Base-by-base conservation (phyloP, 2,797 vertebrate species). In the Lindbergichthys nudifrons region DNA sequence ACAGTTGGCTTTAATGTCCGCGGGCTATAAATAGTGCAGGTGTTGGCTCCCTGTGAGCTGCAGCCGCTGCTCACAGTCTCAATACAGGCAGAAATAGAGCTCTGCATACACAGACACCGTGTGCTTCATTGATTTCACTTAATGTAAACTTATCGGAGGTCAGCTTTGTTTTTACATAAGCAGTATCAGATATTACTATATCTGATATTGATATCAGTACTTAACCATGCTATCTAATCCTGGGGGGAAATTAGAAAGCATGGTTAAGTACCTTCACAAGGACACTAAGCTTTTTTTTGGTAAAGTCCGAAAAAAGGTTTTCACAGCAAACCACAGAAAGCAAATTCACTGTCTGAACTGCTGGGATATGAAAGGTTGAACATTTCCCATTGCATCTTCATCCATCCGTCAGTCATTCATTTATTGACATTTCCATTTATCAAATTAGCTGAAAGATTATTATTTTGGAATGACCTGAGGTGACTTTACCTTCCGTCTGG, bases 1-100 rank as follows among this genome's bases (percentile, higher is more conserved):
- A 77, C 80, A 77, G 75, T 85, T 86, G 77, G 87, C 86, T 84
- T 84, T 83, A 86, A 85, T 81, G 86, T 88, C 81, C 70, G 23
- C 3, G 6, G 72, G 73, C 85, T 90, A 83, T 85, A 87, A 92
- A 92, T 88, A 89, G 86, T 74, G 78, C 89, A 88, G 83, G 86
- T 92, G 83, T 83, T 50, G 36, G 65, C 60, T 84, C 80, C 73
- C 68, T 80, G 63, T 65, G 74, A 78, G 81, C 75, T 73, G 77
- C 50, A 73, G 78, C 66, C 66, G 53, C 54, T 56, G 65, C 56
- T 75, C 72, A 14, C 52, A n/a, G 53, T 45, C 70, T 76, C 68
- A 64, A 52, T 18, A 47, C 65, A 71, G 51, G 52, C 59, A 79
- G 78, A 81, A 79, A 60, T 70, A 18, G 45, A 81, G 67, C 75